Percentiles rank a stretch among this genome's conserved stretches.
These are phyloP conservation scores for Notospermus geniculatus DNA, from an alignment of 1,140 invertebrate species.

Conservation along the genomic window DNA sequence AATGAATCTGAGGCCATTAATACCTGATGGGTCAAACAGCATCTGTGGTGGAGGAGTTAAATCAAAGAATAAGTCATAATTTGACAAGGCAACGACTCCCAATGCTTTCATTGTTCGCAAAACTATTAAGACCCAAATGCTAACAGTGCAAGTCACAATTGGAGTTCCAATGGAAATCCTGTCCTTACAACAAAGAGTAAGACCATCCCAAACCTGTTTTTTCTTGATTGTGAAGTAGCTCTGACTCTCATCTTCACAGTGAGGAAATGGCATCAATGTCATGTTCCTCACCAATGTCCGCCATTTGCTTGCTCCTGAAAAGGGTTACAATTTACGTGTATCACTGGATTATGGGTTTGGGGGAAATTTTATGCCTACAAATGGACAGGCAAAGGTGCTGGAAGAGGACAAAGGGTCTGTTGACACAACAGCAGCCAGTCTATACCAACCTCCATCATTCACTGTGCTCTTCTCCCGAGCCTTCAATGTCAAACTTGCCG, in stretches of 20 bases:
- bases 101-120: not conserved
- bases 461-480: constrained; percentile 21
- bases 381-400: no score
- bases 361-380: no score
- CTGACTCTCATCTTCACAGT: constrained; percentile 57
- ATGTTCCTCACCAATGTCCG: constrained; percentile 54
- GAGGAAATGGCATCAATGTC: constrained; percentile 57
- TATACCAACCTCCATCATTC: constrained; percentile 14
- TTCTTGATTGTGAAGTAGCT: constrained; percentile 55
- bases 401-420: no score
- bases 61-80: not conserved
- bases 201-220: constrained; percentile 57
- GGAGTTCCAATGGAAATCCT: constrained; percentile 1
- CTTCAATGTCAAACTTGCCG: constrained; percentile 49
- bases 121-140: not conserved
- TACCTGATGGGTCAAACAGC: constrained; percentile 37
- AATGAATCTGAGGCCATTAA: constrained; percentile 55
- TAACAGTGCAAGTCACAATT: not conserved
- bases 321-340: not conserved
- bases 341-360: not conserved
- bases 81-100: not conserved
- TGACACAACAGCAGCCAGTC: no score
- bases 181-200: not conserved
- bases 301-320: constrained; percentile 41
- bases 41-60: constrained; percentile 30